Conservation (phyloP, 1,140 invertebrate species). For the Gonioctena quinquepunctata region DNA sequence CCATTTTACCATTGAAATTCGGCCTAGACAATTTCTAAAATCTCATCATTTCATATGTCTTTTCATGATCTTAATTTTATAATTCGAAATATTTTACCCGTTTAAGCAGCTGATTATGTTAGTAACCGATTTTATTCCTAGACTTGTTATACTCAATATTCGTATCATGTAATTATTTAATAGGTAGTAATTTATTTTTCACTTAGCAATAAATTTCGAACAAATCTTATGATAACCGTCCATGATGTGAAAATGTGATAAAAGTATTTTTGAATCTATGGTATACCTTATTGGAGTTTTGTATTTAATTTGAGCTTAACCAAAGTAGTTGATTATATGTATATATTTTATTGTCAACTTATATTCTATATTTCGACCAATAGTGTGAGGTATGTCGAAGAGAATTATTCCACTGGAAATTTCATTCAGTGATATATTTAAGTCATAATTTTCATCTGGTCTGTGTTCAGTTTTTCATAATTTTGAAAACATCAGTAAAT, state of each 20-base stretch:
- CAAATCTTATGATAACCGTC: not conserved
- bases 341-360: not conserved
- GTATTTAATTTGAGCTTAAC: not conserved
- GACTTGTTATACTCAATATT: not conserved
- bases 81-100: too few species aligned
- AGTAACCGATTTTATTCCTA: not conserved
- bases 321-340: not conserved
- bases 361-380: not conserved
- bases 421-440: too few species aligned
- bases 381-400: not conserved
- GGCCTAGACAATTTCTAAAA: too few species aligned
- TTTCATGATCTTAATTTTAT: too few species aligned
- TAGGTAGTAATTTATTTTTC: not conserved
- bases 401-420: too few species aligned
- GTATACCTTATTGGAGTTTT: not conserved
- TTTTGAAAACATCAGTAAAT: too few species aligned
- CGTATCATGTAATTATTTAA: not conserved
- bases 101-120: too few species aligned
- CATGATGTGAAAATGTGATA: conserved; percentile 3
- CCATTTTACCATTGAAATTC: too few species aligned
- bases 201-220: not conserved
- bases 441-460: too few species aligned
- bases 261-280: not conserved
- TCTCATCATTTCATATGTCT: too few species aligned
- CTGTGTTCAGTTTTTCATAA: too few species aligned